phyloP scores from a whole-genome alignment of 2,797 vertebrate species.

The Zalophus californianus region DNA sequence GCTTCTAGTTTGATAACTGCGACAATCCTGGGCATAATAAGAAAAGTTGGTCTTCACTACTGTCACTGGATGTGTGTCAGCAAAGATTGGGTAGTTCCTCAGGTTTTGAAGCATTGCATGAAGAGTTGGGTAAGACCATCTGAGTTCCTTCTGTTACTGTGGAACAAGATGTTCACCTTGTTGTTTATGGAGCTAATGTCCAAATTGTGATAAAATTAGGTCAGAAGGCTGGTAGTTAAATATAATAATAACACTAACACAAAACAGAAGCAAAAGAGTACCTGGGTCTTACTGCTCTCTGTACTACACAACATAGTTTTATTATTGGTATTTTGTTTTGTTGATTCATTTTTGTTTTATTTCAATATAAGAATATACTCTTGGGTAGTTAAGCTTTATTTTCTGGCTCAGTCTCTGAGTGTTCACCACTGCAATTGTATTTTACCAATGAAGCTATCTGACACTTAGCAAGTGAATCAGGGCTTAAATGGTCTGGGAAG shows the following conservation, averaged over 20 bases:
- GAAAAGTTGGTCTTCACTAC: neutral
- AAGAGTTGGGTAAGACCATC: neutral
- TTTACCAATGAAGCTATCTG: neutral
- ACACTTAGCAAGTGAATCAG: neutral
- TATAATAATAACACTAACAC: neutral
- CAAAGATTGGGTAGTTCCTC: neutral
- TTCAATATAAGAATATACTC: neutral
- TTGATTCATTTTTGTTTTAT: neutral
- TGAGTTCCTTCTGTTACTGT: neutral
- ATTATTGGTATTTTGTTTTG: neutral
- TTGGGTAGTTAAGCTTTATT: neutral
- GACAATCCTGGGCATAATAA: neutral
- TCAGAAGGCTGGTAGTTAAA: neutral
- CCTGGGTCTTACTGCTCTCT: neutral
- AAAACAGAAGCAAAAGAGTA: neutral
- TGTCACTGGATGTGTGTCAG: neutral
- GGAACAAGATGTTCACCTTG: neutral
- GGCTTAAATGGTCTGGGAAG: neutral
- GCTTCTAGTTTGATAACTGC: neutral
- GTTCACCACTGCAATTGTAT: neutral
- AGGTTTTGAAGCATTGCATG: neutral
- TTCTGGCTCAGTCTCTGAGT: neutral
- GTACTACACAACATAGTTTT: neutral
- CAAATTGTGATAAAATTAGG: neutral
- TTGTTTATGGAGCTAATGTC: neutral